Percentiles rank a stretch among this genome's conserved stretches.
These are phyloP conservation scores for Drosophila arawakana DNA, from an alignment of 1,140 invertebrate species.

Conservation along the genomic window DNA sequence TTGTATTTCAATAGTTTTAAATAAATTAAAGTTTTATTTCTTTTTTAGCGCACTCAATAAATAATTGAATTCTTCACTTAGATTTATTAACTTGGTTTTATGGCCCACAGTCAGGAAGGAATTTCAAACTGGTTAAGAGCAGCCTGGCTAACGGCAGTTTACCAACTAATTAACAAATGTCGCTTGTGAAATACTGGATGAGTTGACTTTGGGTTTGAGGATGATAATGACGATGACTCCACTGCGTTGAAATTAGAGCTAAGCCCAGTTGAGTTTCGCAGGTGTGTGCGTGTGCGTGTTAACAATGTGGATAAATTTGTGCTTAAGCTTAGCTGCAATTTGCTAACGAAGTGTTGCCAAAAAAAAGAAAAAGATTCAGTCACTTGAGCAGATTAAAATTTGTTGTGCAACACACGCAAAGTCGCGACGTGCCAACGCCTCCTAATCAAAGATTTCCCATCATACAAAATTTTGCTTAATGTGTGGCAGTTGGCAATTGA, in stretches of 20 bases:
- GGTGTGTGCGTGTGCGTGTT: slow-evolving; percentile 10
- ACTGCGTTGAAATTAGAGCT: slow-evolving; percentile 34
- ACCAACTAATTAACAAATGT: slow-evolving; percentile 30
- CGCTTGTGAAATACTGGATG: slow-evolving; percentile 36
- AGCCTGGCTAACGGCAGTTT: slow-evolving; percentile 36
- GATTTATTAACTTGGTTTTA: slow-evolving; percentile 1
- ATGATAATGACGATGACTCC: slow-evolving; percentile 24
- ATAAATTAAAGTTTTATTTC: too few relatives aligned
- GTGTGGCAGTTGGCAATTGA: slow-evolving; percentile 60
- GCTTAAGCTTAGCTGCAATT: slow-evolving; percentile 48
- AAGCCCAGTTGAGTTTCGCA: slow-evolving; percentile 19
- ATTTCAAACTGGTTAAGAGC: slow-evolving; percentile 32
- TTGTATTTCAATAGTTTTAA: too few relatives aligned
- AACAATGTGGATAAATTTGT: slow-evolving; percentile 44
- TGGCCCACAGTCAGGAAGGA: slow-evolving; percentile 8
- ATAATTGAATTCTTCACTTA: background rate
- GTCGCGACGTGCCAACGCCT: slow-evolving; percentile 67
- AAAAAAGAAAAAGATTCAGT: background rate
- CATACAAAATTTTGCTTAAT: slow-evolving; percentile 12
- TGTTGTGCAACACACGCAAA: slow-evolving; percentile 63
- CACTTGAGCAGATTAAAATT: slow-evolving; percentile 58
- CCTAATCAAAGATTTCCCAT: slow-evolving; percentile 71
- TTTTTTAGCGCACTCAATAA: too few relatives aligned
- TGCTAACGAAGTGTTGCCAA: slow-evolving; percentile 50
- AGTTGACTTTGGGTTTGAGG: background rate